Evolutionary conservation across 2,888 invertebrate species (phyloP).

Genomic region (Agrochola litura): DNA sequence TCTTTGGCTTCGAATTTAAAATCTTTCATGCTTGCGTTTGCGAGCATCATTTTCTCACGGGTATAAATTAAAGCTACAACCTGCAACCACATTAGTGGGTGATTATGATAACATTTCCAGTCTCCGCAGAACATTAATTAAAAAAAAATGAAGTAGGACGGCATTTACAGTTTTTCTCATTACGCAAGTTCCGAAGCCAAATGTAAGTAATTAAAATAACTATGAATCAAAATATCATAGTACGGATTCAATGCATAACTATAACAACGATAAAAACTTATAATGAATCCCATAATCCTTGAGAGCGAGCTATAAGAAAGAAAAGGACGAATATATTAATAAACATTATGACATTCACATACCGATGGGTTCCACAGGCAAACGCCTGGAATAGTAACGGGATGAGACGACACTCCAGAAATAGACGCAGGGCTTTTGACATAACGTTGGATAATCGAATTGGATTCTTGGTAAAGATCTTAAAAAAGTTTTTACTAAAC

Average conservation of each 20-base stretch:
- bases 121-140: not conserved
- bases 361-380: constrained; percentile 46
- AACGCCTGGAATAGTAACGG: constrained; percentile 40
- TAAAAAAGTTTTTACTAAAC: not conserved
- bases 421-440: constrained; percentile 52
- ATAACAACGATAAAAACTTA: not conserved
- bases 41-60: not conserved
- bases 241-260: not conserved
- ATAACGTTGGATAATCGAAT: constrained; percentile 24
- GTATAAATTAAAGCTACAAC: not conserved
- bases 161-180: not conserved
- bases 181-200: no score
- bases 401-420: constrained; percentile 50
- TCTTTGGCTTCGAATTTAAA: not conserved
- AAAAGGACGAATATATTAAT: constrained; percentile 58
- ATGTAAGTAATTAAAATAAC: not conserved
- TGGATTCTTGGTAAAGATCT: constrained; percentile 29
- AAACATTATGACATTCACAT: constrained; percentile 56
- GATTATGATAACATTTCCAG: no score
- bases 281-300: constrained; percentile 32
- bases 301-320: constrained; percentile 22
- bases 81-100: not conserved
- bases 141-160: not conserved
- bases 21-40: not conserved
- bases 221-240: not conserved